Evolutionary conservation across 37 sponge, comb jelly and placozoan species (phyloP), one percentile per base, ranked within the genome.

Genomic region (Eunapius fragilis): DNA sequence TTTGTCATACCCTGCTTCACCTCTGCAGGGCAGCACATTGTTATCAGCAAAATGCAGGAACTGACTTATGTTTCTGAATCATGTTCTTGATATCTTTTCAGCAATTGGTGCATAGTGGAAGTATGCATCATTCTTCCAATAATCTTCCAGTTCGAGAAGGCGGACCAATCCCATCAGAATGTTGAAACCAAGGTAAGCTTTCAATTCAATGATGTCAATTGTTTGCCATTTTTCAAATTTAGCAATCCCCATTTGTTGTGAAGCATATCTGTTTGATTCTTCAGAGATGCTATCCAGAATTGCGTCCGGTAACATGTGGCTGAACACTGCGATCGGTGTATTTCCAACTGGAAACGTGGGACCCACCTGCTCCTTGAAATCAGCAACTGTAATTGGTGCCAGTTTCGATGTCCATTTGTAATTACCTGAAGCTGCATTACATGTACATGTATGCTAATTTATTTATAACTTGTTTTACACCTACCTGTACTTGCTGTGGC

Each of bases 101-200:
- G 77, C 27, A 4, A 76, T 76, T 10, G 31, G 31, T 4, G 25
- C 31, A 76, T 30, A 76, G 33, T 31, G 27, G 5, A 6, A 76
- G n/a, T 25, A 5, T 17, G 2, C 2, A 5, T 76, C 77, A 17
- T 30, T 76, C 6, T 76, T 76, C 77, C 77, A 76, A 12, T 76
- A 76, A 33, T 76, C 77, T 5, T 76, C 31, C 25, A 26, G 31
- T 31, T 2, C n/a, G 2, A 33, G 77, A 4, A 76, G 9, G 3
- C n/a, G 6, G 7, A 76, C 77, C 31, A 76, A 3, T 17, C 77
- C 77, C 77, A 76, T 76, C 2, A 76, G 27, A 36, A 76, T 76
- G 25, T n/a, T 76, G 33, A 76, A n/a, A 10, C 77, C 31, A 2
- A 76, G 35, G 33, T 17, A 41, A 41, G 41, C 41, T 6, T 41